Base-by-base conservation (phyloP, 35 echinoderm and acorn worm genomes). In the Holothuria glaberrima region DNA sequence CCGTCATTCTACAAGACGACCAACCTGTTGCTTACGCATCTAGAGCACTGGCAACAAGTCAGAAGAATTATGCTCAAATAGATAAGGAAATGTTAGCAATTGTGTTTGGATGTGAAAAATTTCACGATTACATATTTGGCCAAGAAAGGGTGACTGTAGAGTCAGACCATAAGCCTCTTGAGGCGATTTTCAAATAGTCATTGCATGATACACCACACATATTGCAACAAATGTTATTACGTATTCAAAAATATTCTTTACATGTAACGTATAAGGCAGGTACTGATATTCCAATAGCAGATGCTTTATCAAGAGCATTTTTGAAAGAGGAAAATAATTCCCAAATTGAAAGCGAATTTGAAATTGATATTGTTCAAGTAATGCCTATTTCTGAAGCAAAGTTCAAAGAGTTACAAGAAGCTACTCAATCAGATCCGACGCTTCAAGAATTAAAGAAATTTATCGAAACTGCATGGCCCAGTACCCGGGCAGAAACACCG, bases 91-190 rank as follows among this genome's bases (percentile, higher is more conserved):
- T 64, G 52, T 32, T 90, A 16, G 88, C 72, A 30, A 78, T 90
- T 44, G 19, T 18, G 0, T 90, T 66, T 36, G 18, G 22, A 32
- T 90, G 92, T 87, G 80, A 86, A 61, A 27, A 70, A 32, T 94
- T 94, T 52, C 92, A 94, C 48, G 68, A 90, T 35, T 90, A 62
- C 44, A 48, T 94, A 6, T 94, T 78, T 79, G 92, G 92, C 4
- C 65, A 90, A 32, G 60, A 60, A 48, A 2, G 66, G 6, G 48
- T 90, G 12, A 26, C 38, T n/a, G 81, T 82, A 48, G 92, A 94
- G 82, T 86, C 68, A 21, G 68, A 94, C 27, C 92, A 94, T 56
- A 94, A 90, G 29, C 92, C 88, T 0, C 35, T 90, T 48, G 73
- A 90, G 14, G 82, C 26, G 41, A 86, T 94, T 0, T 68, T 87